These are phyloP conservation scores for Solenopsis fugax DNA, from an alignment of 1,140 invertebrate species.

Conservation along the genomic window DNA sequence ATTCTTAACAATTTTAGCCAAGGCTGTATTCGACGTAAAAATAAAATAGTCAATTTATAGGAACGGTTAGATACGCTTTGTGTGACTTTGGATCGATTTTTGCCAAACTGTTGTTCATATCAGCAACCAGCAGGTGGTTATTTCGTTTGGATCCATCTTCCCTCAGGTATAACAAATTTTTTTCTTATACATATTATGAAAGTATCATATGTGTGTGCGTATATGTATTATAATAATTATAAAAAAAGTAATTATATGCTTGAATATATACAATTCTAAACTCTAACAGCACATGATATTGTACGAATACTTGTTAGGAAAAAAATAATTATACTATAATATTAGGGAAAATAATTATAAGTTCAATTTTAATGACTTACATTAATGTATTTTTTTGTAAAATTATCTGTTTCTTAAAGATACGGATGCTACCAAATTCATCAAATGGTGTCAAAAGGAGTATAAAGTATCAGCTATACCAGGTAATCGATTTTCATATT, in stretches of 20 bases:
- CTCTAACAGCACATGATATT: no score
- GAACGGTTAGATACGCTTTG: constrained; percentile 86
- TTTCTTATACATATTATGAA: constrained; percentile 21
- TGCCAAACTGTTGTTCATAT: constrained; percentile 85
- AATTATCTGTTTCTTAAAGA: constrained; percentile 67
- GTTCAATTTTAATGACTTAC: background rate
- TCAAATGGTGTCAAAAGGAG: constrained; percentile 82
- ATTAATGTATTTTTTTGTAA: constrained; percentile 26
- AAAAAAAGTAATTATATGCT: no score
- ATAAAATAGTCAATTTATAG: constrained; percentile 65
- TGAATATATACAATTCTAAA: no score
- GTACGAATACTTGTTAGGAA: no score
- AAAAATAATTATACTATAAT: no score
- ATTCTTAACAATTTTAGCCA: no score
- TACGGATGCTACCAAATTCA: constrained; percentile 80
- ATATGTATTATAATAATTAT: no score
- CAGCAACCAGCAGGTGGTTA: constrained; percentile 87
- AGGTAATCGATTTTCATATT: constrained; percentile 85
- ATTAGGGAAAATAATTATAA: no score
- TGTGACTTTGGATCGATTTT: constrained; percentile 80
- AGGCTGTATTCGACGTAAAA: background rate
- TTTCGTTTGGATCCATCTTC: constrained; percentile 88
- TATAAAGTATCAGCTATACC: constrained; percentile 86
- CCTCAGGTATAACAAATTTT: constrained; percentile 74
- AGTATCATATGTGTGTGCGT: background rate